These are phyloP conservation scores for Campoplex capitator DNA, from an alignment of 2,888 invertebrate genomes.

Conservation along the genomic window DNA sequence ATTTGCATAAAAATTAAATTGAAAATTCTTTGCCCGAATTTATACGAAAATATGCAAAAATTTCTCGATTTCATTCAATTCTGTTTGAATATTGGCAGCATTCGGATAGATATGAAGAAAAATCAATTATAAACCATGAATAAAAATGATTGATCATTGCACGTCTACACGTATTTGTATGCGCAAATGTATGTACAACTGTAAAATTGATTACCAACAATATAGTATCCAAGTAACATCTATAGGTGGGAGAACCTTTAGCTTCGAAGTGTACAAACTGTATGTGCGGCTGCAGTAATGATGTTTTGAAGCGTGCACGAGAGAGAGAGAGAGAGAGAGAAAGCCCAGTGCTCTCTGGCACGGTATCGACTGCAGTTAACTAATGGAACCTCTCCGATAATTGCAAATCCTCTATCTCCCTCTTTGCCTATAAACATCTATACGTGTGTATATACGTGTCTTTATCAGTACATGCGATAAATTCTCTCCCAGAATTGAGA, in stretches of 20 bases:
- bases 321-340: constrained; percentile 58
- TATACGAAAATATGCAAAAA: too few relatives aligned
- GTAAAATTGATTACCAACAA: constrained; percentile 84
- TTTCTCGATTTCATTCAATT: too few relatives aligned
- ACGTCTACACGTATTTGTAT: neutral
- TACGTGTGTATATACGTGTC: neutral
- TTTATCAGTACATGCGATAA: constrained; percentile 21
- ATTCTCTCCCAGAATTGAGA: constrained; percentile 72
- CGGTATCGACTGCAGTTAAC: constrained; percentile 83
- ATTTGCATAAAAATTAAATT: neutral
- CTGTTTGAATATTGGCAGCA: neutral
- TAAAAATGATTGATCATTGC: neutral
- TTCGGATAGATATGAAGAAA: neutral
- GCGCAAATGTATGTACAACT: constrained; percentile 56
- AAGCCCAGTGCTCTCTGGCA: constrained; percentile 49
- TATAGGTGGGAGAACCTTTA: constrained; percentile 27
- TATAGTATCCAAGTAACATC: constrained; percentile 25
- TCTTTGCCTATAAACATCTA: constrained; percentile 1
- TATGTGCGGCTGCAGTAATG: constrained; percentile 80
- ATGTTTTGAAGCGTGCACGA: constrained; percentile 82
- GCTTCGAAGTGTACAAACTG: constrained; percentile 55
- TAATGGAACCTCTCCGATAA: constrained; percentile 84
- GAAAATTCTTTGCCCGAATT: too few relatives aligned
- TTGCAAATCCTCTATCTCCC: constrained; percentile 79
- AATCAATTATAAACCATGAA: neutral